Evolutionary conservation across 2,113 vertebrate genomes (phyloP), one percentile per base, ranked within the genome.

Genomic region (Poecilia latipinna): DNA sequence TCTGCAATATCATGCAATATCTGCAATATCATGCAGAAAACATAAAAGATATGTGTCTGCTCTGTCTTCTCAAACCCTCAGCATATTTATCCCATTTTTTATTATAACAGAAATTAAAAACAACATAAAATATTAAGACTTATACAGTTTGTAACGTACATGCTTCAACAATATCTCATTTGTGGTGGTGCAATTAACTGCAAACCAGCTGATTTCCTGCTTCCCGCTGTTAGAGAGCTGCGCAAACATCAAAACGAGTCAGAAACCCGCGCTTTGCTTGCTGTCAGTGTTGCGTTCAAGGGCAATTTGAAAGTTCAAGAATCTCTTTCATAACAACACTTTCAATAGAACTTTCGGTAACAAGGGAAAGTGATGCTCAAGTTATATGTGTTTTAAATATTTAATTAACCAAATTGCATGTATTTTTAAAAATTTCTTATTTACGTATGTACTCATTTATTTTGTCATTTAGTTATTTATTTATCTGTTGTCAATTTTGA

Each of bases 241-340:
- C 69, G 74, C 29, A 83, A 77, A 80, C 29, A 67, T 26, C 48
- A n/a, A 77, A 85, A 80, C 70, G 72, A 82, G 63, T 57, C 26
- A 68, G 61, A 73, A 80, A 54, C 68, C 72, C 37, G 68, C 61
- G 60, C 7, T 78, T 79, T 68, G 71, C 42, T 68, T 65, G 57
- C 26, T 33, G 70, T 35, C n/a, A 2, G 39, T 68, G 89, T 28
- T 82, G 90, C 89, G 29, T 90, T 90, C 74, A 82, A 0, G 31
- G 35, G 12, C 4, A 48, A n/a, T 85, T 33, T 67, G 78, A 84
- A 82, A 67, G 73, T 0, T 28, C 0, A n/a, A 67, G 63, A 42
- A 1, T 4, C 3, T 7, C 12, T 24, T 72, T 48, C 22, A 48
- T 48, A 71, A 71, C 69, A 39, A 15, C 15, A 2, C 44, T 51